Evolutionary conservation across 2,113 vertebrate species (phyloP).

Genomic region (Lepisosteus oculatus): DNA sequence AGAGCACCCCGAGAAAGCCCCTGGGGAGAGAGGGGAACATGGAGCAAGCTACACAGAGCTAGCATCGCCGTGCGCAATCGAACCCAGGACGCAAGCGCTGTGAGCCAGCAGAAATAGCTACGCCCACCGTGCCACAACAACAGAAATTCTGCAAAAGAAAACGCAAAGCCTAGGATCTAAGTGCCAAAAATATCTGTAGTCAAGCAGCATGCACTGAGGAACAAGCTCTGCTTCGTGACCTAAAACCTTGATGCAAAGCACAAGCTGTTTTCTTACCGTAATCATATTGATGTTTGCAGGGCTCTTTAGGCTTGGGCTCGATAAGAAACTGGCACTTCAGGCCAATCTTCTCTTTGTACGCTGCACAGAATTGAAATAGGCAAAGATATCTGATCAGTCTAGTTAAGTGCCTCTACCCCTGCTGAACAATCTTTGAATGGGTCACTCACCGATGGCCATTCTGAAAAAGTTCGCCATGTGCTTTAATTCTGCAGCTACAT

Average conservation of each 20-base stretch:
- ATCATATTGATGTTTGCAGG: slow-evolving; percentile 61
- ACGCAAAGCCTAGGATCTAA: background rate
- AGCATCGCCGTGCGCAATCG: too few relatives aligned
- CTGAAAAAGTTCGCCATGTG: slow-evolving; percentile 62
- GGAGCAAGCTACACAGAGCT: too few relatives aligned
- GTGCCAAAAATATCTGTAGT: background rate
- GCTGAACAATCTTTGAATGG: too few relatives aligned
- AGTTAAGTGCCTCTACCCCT: background rate
- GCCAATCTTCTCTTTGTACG: slow-evolving; percentile 61
- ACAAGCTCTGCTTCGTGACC: background rate
- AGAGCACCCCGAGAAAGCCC: too few relatives aligned
- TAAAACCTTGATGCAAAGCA: too few relatives aligned
- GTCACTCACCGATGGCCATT: slow-evolving; percentile 54
- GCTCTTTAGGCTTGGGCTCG: slow-evolving; percentile 59
- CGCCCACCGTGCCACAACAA: too few relatives aligned
- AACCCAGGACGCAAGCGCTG: too few relatives aligned
- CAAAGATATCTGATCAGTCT: too few relatives aligned
- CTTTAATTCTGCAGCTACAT: slow-evolving; percentile 51
- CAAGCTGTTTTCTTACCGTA: slow-evolving; percentile 39
- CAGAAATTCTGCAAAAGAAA: background rate
- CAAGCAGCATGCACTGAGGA: too few relatives aligned
- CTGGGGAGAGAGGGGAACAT: too few relatives aligned
- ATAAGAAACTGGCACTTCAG: slow-evolving; percentile 62
- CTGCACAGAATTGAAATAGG: slow-evolving; percentile 23
- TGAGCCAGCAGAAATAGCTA: too few relatives aligned